A percentile compares a stretch with the other conserved stretches of the same genome.
These are phyloP conservation scores for Galeopsomyia nigrocyanea DNA, from an alignment of 2,888 invertebrate genomes.

Conservation along the genomic window DNA sequence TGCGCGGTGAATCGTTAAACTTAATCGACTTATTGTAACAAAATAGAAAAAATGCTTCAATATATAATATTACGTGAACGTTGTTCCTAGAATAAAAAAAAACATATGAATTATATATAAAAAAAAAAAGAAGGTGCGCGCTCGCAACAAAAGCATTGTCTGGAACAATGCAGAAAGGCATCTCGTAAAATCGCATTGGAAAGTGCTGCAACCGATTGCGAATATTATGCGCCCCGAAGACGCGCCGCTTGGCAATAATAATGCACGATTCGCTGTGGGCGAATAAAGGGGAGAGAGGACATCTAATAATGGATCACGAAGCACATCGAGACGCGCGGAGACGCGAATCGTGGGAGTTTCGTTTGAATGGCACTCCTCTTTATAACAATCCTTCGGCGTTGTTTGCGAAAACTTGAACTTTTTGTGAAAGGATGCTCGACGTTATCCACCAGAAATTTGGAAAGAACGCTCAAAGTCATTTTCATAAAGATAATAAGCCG, in stretches of 20 bases:
- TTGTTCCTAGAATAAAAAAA: no score
- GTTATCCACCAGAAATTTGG: no score
- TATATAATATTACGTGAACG: no score
- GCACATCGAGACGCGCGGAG: not conserved
- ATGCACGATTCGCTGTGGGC: conserved; percentile 30
- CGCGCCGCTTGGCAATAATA: not conserved
- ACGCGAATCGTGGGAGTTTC: not conserved
- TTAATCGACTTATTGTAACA: no score
- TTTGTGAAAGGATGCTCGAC: not conserved
- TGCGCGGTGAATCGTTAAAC: no score
- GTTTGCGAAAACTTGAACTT: not conserved
- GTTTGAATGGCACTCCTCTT: not conserved
- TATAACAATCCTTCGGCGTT: not conserved
- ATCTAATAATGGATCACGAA: conserved; percentile 18
- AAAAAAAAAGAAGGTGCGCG: no score
- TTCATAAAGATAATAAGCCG: no score
- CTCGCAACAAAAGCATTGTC: conserved; percentile 16
- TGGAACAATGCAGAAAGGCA: conserved; percentile 25
- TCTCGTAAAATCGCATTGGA: conserved; percentile 28
- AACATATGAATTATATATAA: no score
- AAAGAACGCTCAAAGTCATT: no score
- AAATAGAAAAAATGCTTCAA: no score
- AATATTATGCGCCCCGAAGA: conserved; percentile 2
- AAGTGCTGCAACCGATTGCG: conserved; percentile 15
- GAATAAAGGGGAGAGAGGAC: conserved; percentile 4